Percentiles rank a stretch among this genome's conserved stretches.
phyloP scores from a whole-genome alignment of 2,113 vertebrate genomes.

The Trogon melanurus region DNA sequence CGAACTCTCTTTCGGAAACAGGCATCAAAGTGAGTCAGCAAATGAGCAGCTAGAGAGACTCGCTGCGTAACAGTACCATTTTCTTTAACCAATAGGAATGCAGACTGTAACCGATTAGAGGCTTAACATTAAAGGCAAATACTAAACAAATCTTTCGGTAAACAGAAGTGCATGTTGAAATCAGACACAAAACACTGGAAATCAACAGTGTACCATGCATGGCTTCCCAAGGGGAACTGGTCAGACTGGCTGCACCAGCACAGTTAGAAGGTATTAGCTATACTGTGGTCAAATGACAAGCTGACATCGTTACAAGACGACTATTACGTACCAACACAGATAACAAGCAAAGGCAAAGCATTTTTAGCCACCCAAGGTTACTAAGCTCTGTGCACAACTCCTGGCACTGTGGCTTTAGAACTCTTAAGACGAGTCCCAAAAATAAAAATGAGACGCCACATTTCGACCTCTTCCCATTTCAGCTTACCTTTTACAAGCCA shows the following conservation, averaged over 20 bases:
- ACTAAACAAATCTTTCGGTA: not conserved
- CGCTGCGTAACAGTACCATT: not conserved
- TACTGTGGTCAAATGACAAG: not conserved
- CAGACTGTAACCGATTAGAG: not conserved
- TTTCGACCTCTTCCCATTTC: not conserved
- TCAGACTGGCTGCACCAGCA: not conserved
- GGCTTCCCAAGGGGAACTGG: not conserved
- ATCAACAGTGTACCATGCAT: rapidly evolving
- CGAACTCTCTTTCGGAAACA: not conserved
- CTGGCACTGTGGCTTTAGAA: not conserved
- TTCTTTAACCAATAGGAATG: not conserved
- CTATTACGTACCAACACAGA: not conserved
- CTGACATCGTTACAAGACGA: not conserved
- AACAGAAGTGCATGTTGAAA: not conserved
- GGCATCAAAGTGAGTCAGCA: constrained; percentile 31
- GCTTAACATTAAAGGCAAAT: not conserved
- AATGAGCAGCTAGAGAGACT: not conserved
- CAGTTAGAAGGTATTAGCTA: not conserved
- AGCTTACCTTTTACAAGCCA: not conserved
- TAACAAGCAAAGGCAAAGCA: not conserved
- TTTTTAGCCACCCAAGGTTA: not conserved
- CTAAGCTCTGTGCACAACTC: not conserved
- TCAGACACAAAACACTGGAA: not conserved
- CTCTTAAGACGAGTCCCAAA: not conserved
- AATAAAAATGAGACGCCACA: not conserved